Evolutionary conservation across 1,140 invertebrate genomes (phyloP), one percentile per base, ranked within the genome.

Genomic region (Gyrodactylus bullatarudis): DNA sequence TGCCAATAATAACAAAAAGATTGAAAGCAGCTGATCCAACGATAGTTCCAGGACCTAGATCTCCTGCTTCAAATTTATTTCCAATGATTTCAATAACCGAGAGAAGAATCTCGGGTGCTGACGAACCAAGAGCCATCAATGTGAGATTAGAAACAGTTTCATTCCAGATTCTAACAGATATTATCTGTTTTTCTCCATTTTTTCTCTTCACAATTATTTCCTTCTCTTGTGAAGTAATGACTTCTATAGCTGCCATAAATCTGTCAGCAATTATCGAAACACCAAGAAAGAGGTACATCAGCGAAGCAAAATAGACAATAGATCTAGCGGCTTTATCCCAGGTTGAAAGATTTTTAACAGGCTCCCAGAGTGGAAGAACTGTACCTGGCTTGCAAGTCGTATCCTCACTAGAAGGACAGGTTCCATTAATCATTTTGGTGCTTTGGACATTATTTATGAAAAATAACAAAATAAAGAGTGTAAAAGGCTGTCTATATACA

Each of bases 21-120:
- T 99, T 99, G 80, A 96, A 99, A 8, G 94, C 94, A 1, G 94
- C 94, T 0, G 90, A 94, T n/a, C 94, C 94, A 1, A 97, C 93
- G 76, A 96, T 97, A 0, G 92, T 98, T 69, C 89, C 89, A 0
- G 93, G 93, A 8, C 94, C 94, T 20, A 98, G 82, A 74, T 98
- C 94, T 16, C 94, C 94, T 26, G 92, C 90, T 77, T 94, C 83
- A 78, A 94, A 96, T 8, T 78, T 76, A 74, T 80, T 79, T 26
- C 78, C 78, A 69, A 74, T 72, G 76, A 95, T 91, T 83, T 96
- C 92, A 76, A 96, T 95, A 34, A 96, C 89, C 0, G 91, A 95
- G 0, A 96, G 83, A 0, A 99, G 82, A 78, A 99, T 99, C 81
- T 99, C 94, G 0, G 94, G 94, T 0, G 94, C 94, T 76, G 92